Conservation (phyloP, 2,113 vertebrate genomes). For the Sebastes fasciatus region DNA sequence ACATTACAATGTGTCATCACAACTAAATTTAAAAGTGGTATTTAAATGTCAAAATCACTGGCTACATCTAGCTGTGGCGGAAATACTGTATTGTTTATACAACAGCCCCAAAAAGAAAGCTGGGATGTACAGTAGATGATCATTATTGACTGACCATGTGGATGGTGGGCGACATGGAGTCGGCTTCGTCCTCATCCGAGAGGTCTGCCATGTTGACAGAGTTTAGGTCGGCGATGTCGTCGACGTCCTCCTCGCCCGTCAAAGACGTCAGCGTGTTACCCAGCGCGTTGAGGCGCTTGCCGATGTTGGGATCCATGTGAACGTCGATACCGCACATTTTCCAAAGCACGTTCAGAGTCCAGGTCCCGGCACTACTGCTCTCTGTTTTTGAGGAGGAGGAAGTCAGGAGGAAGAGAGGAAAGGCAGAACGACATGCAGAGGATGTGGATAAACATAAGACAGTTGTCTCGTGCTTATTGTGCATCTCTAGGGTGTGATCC, state of each 20-base stretch:
- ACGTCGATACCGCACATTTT: conserved; percentile 99
- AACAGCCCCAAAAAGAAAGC: neutral
- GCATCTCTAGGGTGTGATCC: conserved; percentile 23
- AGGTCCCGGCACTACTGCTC: conserved; percentile 97
- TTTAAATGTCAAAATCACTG: neutral
- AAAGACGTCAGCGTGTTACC: conserved; percentile 96
- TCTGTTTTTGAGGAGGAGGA: conserved; percentile 81
- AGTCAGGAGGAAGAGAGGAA: neutral
- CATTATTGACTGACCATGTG: conserved; percentile 86
- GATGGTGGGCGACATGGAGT: conserved; percentile 92
- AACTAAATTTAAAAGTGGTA: neutral
- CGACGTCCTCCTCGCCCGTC: conserved; percentile 95
- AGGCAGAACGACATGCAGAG: neutral
- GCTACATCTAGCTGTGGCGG: neutral
- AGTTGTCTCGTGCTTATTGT: conserved; percentile 24
- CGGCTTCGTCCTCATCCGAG: conserved; percentile 95
- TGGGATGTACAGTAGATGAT: neutral
- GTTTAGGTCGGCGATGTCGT: conserved; percentile 95
- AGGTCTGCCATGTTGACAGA: conserved; percentile 93
- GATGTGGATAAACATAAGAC: conserved; percentile 10
- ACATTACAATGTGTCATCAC: neutral
- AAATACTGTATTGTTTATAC: neutral
- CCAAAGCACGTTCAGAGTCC: conserved; percentile 98
- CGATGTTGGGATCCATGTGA: conserved; percentile 99
- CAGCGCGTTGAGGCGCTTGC: conserved; percentile 95